Evolutionary conservation across 2,888 invertebrate species (phyloP).

Genomic region (Rotaria magnacalcarata): DNA sequence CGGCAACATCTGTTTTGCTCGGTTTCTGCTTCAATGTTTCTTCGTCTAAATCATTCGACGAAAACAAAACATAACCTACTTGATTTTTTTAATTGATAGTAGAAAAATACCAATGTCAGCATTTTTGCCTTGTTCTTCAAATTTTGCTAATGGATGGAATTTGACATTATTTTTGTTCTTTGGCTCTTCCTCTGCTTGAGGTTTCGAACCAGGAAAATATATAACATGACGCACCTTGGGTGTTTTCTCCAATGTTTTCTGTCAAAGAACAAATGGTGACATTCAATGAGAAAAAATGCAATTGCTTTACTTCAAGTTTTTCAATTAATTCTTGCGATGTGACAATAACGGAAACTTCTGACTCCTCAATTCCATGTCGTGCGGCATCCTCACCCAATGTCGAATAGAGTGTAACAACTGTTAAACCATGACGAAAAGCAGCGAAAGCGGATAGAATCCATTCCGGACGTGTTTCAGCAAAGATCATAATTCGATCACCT

Average conservation of each 20-base stretch:
- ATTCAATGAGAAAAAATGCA: not conserved
- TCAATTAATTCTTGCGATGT: slow-evolving; percentile 80
- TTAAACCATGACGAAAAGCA: slow-evolving; percentile 86
- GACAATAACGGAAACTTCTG: slow-evolving; percentile 84
- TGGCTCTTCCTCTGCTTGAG: not conserved
- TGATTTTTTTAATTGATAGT: too few relatives aligned
- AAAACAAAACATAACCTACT: not conserved
- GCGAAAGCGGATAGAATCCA: slow-evolving; percentile 96
- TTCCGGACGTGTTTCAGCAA: slow-evolving; percentile 93
- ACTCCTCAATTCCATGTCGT: slow-evolving; percentile 90
- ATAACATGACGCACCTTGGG: not conserved
- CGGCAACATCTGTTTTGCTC: slow-evolving; percentile 74
- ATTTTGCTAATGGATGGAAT: slow-evolving; percentile 47
- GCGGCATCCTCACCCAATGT: slow-evolving; percentile 94
- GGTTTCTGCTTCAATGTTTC: slow-evolving; percentile 63
- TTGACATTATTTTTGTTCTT: not conserved
- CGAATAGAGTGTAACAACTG: slow-evolving; percentile 92
- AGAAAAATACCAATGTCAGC: not conserved
- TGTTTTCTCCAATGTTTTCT: not conserved
- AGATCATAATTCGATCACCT: slow-evolving; percentile 72
- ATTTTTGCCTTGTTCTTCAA: slow-evolving; percentile 50
- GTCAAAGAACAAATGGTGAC: not conserved
- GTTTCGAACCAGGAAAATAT: not conserved
- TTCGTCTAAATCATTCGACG: slow-evolving; percentile 47
- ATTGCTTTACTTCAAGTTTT: slow-evolving; percentile 39